Evolutionary conservation across 2,113 vertebrate species (phyloP).

Genomic region (Rhombomys opimus): DNA sequence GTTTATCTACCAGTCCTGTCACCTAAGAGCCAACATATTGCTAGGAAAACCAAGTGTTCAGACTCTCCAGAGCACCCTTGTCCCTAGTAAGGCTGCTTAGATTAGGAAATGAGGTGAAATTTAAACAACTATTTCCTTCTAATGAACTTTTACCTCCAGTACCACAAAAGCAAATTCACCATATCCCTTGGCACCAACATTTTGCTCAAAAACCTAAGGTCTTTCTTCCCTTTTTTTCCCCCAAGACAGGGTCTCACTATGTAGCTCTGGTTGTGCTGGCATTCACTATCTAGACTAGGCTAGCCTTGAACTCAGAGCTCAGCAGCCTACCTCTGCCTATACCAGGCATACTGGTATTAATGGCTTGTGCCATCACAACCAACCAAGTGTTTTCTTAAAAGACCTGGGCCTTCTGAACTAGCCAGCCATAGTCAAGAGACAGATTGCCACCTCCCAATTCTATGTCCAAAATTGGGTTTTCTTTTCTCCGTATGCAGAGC

Average conservation of each 20-base stretch:
- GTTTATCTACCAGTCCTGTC: background rate
- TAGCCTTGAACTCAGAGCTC: background rate
- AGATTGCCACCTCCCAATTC: background rate
- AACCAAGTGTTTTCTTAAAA: background rate
- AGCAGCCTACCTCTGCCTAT: background rate
- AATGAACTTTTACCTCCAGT: constrained; percentile 15
- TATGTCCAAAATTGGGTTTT: constrained; percentile 37
- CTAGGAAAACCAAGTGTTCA: background rate
- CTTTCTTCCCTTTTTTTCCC: background rate
- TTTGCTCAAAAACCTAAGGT: background rate
- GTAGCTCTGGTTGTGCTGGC: background rate
- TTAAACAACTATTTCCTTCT: constrained; percentile 8
- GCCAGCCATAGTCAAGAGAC: background rate
- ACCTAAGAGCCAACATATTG: background rate
- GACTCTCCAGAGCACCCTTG: background rate
- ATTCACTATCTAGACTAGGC: background rate
- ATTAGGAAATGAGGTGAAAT: background rate
- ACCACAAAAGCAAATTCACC: constrained; percentile 32
- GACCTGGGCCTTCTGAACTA: background rate
- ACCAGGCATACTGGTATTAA: background rate
- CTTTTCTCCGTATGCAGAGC: background rate
- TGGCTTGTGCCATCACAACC: background rate
- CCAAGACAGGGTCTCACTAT: background rate
- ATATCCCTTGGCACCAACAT: constrained; percentile 1
- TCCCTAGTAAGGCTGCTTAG: constrained; percentile 28